Evolutionary conservation across 2,888 invertebrate species (phyloP).

Genomic region (Hydroisotoma schaefferi): DNA sequence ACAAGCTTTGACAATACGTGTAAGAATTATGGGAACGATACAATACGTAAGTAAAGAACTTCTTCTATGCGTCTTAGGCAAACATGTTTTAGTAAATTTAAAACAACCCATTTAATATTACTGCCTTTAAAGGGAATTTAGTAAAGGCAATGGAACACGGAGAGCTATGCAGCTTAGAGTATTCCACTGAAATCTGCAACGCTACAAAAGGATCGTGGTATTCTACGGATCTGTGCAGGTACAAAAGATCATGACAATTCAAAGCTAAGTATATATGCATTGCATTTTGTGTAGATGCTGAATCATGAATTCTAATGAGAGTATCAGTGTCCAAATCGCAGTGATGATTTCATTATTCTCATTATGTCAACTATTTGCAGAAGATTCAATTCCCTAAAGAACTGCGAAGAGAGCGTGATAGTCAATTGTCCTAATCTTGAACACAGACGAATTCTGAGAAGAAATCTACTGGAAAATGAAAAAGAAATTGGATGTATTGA

Average conservation of each 20-base stretch:
- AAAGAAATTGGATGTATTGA: slow-evolving; percentile 6
- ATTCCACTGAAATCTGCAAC: slow-evolving; percentile 16
- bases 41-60: slow-evolving; percentile 16
- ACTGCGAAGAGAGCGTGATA: slow-evolving; percentile 29
- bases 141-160: slow-evolving; percentile 20
- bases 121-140: slow-evolving; percentile 19
- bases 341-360: too few species aligned
- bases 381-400: slow-evolving; percentile 21
- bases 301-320: too few species aligned
- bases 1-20: slow-evolving; percentile 33
- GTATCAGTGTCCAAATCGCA: too few species aligned
- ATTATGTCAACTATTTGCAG: slow-evolving; percentile 20
- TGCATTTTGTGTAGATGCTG: too few species aligned
- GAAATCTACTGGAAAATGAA: slow-evolving; percentile 10
- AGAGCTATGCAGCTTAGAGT: slow-evolving; percentile 26
- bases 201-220: slow-evolving; percentile 1
- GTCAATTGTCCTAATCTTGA: slow-evolving; percentile 21
- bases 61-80: neutral
- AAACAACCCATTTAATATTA: neutral
- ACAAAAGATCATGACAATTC: neutral
- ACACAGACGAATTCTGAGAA: slow-evolving; percentile 11
- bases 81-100: neutral
- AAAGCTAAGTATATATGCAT: neutral
- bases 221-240: slow-evolving; percentile 27
- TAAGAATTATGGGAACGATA: slow-evolving; percentile 23